phyloP scores from a whole-genome alignment of 2,888 invertebrate genomes.

The Andrena haemorrhoa region DNA sequence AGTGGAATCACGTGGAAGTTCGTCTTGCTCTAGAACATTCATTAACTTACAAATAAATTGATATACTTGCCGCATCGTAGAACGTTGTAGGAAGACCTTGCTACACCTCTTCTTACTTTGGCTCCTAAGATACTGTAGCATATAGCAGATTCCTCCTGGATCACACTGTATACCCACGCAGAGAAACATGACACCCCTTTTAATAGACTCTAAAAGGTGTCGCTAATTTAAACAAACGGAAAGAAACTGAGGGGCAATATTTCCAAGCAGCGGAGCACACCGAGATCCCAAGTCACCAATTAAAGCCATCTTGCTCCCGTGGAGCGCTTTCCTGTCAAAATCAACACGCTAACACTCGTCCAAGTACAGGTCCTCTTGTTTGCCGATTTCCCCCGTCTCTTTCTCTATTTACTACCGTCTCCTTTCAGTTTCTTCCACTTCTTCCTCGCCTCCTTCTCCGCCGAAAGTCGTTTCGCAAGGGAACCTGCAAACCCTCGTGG shows the following conservation, averaged over 20 bases:
- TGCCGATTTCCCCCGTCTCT: conserved; percentile 56
- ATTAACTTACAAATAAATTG: background rate
- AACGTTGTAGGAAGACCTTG: too few species aligned
- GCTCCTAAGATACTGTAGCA: too few species aligned
- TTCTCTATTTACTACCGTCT: conserved; percentile 40
- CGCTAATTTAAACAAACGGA: conserved; percentile 48
- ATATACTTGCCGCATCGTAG: too few species aligned
- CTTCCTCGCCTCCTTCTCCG: conserved; percentile 34
- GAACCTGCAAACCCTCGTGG: conserved; percentile 32
- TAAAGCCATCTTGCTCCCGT: conserved; percentile 26
- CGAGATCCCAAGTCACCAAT: conserved; percentile 50
- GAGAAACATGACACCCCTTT: background rate
- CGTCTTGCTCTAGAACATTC: background rate
- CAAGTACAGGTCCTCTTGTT: conserved; percentile 68
- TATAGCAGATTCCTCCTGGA: too few species aligned
- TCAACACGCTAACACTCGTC: conserved; percentile 65
- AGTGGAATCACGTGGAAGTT: background rate
- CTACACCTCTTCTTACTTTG: too few species aligned
- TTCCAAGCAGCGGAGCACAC: conserved; percentile 25
- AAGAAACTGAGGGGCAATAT: conserved; percentile 43
- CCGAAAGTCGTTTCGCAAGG: conserved; percentile 61
- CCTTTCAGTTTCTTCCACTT: background rate
- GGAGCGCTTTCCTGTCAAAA: conserved; percentile 66
- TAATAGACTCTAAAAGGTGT: conserved; percentile 47
- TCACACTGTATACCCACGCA: too few species aligned